A percentile compares a stretch with the other conserved stretches of the same genome.
Conservation (phyloP, 2,888 invertebrate species). For the Mermis nigrescens region DNA sequence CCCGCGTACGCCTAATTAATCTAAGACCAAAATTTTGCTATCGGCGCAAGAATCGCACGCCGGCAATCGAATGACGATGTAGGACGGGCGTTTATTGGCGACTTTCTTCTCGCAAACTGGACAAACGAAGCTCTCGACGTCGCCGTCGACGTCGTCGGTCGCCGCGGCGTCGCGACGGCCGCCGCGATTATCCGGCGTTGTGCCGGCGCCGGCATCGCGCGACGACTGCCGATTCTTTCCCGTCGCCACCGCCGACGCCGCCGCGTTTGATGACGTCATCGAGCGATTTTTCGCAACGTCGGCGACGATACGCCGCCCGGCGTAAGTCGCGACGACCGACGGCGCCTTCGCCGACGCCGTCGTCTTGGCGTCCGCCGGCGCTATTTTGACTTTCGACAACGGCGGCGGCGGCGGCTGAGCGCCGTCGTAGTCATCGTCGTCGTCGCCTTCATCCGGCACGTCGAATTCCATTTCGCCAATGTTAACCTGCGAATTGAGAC, state of each 20-base stretch:
- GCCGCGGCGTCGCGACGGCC: not conserved
- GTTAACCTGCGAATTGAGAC: no score
- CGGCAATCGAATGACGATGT: slow-evolving; percentile 24
- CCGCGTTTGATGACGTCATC: not conserved
- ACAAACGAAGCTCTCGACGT: slow-evolving; percentile 18
- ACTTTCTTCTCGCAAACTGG: slow-evolving; percentile 22
- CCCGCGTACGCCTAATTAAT: no score
- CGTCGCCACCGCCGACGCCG: not conserved
- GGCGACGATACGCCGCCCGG: not conserved
- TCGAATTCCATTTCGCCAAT: no score
- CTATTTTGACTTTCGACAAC: not conserved
- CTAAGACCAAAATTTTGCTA: slow-evolving; percentile 9
- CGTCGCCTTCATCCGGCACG: no score
- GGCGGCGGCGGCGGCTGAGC: no score
- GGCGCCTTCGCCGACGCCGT: no score
- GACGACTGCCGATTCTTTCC: not conserved
- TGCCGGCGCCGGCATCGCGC: not conserved
- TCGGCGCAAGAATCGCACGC: slow-evolving; percentile 24
- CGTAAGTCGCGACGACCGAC: not conserved
- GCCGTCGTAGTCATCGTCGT: no score
- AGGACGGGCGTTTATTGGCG: slow-evolving; percentile 22
- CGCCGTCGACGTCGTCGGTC: not conserved
- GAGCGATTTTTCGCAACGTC: not conserved
- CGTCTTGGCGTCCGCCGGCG: no score
- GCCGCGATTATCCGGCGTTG: not conserved